Evolutionary conservation across 2,113 vertebrate genomes (phyloP).

Genomic region (Xyrauchen texanus): DNA sequence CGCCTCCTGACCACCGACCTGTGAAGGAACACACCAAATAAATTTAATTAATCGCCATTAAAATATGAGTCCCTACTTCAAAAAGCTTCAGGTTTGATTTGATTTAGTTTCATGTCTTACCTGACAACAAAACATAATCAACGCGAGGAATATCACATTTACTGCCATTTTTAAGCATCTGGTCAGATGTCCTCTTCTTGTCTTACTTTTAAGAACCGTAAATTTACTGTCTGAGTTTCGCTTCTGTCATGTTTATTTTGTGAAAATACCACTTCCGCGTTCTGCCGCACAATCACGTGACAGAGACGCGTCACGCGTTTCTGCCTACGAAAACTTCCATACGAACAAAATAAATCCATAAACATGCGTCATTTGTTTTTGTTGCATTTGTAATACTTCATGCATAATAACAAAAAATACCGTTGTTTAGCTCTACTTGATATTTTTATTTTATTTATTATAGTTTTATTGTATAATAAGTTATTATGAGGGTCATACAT

Average conservation of each 20-base stretch:
- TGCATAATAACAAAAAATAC: no score
- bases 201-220: neutral
- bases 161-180: constrained; percentile 51
- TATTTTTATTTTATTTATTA: no score
- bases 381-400: no score
- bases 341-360: no score
- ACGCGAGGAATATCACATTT: constrained; percentile 42
- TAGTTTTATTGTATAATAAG: no score
- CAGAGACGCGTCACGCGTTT: neutral
- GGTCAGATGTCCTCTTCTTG: no score
- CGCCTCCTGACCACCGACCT: constrained; percentile 82
- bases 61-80: neutral
- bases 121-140: constrained; percentile 53
- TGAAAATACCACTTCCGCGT: constrained; percentile 21
- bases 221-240: neutral
- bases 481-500: no score
- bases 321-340: neutral
- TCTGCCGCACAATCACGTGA: neutral
- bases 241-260: neutral
- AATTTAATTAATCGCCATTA: neutral
- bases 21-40: constrained; percentile 35
- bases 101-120: constrained; percentile 49
- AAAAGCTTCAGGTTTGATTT: neutral
- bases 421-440: no score
- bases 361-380: neutral